Evolutionary conservation across 2,797 vertebrate species (phyloP).

Genomic region (Hapalemur alaotrensis): DNA sequence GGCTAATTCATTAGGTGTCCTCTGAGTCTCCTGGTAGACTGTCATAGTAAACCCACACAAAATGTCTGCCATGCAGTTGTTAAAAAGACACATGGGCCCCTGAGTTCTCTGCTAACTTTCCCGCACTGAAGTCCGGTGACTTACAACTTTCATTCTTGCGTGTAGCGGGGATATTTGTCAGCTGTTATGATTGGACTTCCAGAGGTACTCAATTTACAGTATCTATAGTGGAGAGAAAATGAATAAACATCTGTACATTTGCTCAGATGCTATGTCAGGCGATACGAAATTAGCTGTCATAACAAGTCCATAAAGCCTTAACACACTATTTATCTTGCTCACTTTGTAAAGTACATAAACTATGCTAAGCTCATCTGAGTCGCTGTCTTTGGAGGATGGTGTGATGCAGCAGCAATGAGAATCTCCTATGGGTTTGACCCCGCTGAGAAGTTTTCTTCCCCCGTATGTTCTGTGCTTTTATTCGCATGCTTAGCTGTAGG

Average conservation of each 20-base stretch:
- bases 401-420: background rate
- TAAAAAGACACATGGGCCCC: constrained; percentile 64
- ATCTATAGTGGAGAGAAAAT: background rate
- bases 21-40: background rate
- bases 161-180: constrained; percentile 53
- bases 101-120: constrained; percentile 40
- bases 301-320: constrained; percentile 72
- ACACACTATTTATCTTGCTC: constrained; percentile 66
- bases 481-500: too few relatives aligned
- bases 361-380: background rate
- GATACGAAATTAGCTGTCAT: constrained; percentile 76
- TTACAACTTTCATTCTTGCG: constrained; percentile 58
- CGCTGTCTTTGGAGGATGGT: background rate
- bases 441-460: background rate
- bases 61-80: constrained; percentile 8
- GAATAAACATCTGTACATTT: constrained; percentile 63
- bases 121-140: constrained; percentile 37
- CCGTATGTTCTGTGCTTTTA: background rate
- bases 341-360: constrained; percentile 50
- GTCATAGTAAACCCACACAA: background rate
- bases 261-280: constrained; percentile 73
- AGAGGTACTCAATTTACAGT: constrained; percentile 45
- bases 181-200: constrained; percentile 23
- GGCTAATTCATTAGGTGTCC: constrained; percentile 57
- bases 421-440: background rate